phyloP scores from a whole-genome alignment of 2,113 vertebrate species.

The Emydocephalus ijimae region DNA sequence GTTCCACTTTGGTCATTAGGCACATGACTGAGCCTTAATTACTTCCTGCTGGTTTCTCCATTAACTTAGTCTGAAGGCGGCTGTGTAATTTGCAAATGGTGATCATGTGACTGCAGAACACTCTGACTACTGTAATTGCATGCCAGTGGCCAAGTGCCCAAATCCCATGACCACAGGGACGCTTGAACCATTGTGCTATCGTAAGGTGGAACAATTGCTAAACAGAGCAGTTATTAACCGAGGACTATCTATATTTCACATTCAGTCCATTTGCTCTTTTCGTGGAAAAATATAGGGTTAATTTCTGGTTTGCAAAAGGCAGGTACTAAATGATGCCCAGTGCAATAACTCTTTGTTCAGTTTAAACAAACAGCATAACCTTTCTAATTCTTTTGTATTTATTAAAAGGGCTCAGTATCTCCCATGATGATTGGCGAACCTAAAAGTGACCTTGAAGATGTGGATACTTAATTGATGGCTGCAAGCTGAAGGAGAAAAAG shows the following conservation, averaged over 20 bases:
- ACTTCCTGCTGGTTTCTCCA: not conserved
- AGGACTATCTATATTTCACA: not conserved
- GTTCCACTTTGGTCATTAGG: not conserved
- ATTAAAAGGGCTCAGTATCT: conserved; percentile 88
- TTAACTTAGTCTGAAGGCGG: not conserved
- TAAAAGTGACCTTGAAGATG: conserved; percentile 95
- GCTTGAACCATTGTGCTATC: not conserved
- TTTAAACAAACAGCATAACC: not conserved
- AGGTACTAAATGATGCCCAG: not conserved
- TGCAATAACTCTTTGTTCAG: not conserved
- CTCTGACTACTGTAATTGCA: not conserved
- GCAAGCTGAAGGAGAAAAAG: conserved; percentile 10
- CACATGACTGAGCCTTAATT: not conserved
- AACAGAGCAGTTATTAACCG: not conserved
- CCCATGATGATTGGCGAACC: conserved; percentile 97
- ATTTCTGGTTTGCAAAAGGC: not conserved
- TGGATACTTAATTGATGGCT: conserved; percentile 81
- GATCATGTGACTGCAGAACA: not conserved
- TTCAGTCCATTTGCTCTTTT: not conserved
- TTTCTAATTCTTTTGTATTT: conserved; percentile 35
- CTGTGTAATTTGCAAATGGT: not conserved
- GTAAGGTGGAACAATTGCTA: not conserved
- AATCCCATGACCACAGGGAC: not conserved
- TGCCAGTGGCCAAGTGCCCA: not conserved
- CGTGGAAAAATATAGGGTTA: not conserved